Base-by-base conservation (phyloP, 2,113 vertebrate species). In the Acrocephalus kingi region DNA sequence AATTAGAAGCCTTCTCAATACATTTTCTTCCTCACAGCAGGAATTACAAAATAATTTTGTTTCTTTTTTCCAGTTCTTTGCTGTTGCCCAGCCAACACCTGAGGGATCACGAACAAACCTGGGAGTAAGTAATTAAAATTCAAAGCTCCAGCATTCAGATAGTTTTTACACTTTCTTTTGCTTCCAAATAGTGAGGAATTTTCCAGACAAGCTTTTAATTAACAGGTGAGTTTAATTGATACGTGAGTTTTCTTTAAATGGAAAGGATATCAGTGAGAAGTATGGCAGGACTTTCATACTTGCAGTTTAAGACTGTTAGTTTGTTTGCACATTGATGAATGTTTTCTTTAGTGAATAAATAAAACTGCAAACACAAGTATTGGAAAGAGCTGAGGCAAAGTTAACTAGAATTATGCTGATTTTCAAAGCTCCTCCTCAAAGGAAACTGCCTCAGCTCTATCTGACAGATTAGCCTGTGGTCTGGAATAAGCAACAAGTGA, bases 191-290 rank as follows among this genome's bases (percentile, higher is more conserved):
- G 96, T 96, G 96, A 98, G 91, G 90, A 95, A 95, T 96, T 93
- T 98, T 97, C 90, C 86, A 97, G 97, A 96, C 96, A 97, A 95
- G 94, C 91, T 98, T 98, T 98, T 98, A 98, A 98, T 98, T 98
- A 98, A 96, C 97, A 98, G 97, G 97, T 98, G 97, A 98, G 83
- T 97, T 97, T 97, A 98, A 98, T 94, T 98, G 97, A 97, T 97
- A 98, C 46, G 94, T 96, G 95, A 93, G 76, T 97, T 97, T 97
- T 94, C 96, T 96, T 82, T 88, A 96, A 97, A 95, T 73, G 91
- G 85, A 90, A 97, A 91, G 84, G 92, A 86, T 95, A 93, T 94
- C 82, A 72, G 45, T 83, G 81, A 96, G 86, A 75, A 95, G 55
- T 63, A 37, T 28, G 63, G 93, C 94, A 97, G 79, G 54, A 89